These are phyloP conservation scores for Microvelia longipes DNA, from an alignment of 1,140 invertebrate genomes.

Conservation along the genomic window DNA sequence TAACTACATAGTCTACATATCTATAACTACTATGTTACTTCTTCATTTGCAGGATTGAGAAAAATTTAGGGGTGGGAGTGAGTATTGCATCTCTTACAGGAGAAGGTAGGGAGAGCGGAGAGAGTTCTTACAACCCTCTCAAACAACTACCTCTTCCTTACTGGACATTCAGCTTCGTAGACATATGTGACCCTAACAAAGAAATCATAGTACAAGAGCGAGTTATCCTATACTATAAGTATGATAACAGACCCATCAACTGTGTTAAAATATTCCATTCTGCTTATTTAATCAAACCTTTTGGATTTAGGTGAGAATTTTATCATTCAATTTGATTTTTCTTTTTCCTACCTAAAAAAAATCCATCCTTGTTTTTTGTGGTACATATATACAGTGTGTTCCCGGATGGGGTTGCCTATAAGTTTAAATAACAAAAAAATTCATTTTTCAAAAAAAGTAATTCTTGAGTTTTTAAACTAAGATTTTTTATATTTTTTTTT, in stretches of 20 bases:
- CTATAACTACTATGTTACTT: no score
- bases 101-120: conserved; percentile 73
- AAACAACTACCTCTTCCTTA: conserved; percentile 78
- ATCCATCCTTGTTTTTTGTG: conserved; percentile 3
- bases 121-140: conserved; percentile 72
- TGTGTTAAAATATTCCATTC: conserved; percentile 96
- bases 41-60: conserved; percentile 48
- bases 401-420: no score
- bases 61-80: conserved; percentile 77
- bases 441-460: no score
- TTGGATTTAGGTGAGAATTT: conserved; percentile 53
- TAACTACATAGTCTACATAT: no score
- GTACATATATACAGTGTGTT: no score
- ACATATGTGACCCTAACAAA: conserved; percentile 90
- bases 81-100: conserved; percentile 79
- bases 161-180: conserved; percentile 83
- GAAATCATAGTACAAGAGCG: conserved; percentile 78
- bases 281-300: conserved; percentile 61
- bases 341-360: neutral
- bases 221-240: conserved; percentile 90
- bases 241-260: conserved; percentile 87
- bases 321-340: conserved; percentile 3
- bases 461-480: no score
- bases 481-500: no score
- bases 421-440: no score